phyloP scores from a whole-genome alignment of 2,797 vertebrate species.

The Emydoidea blandingii region DNA sequence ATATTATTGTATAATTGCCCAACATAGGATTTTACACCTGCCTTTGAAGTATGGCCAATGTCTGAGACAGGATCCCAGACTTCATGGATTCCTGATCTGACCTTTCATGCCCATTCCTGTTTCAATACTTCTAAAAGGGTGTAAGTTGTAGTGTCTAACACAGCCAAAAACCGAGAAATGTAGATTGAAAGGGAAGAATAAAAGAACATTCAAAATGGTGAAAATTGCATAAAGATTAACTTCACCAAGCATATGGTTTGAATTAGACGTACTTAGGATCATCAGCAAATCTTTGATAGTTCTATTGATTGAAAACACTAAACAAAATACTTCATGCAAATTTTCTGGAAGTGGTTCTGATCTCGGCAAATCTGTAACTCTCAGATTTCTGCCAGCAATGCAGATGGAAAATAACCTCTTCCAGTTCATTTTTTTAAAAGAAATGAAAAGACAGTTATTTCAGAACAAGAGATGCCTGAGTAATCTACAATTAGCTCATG shows the following conservation, averaged over 20 bases:
- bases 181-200: neutral
- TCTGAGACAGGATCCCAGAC: neutral
- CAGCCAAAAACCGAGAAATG: neutral
- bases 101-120: neutral
- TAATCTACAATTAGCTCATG: slow-evolving; percentile 6
- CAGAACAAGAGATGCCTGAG: slow-evolving; percentile 19
- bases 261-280: slow-evolving; percentile 22
- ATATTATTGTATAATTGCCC: neutral
- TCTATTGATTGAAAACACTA: slow-evolving; percentile 47
- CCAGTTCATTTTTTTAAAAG: neutral
- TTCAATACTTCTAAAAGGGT: neutral
- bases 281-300: slow-evolving; percentile 35
- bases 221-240: neutral
- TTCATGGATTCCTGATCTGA: neutral
- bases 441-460: slow-evolving; percentile 40
- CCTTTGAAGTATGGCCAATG: neutral
- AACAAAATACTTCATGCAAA: slow-evolving; percentile 42
- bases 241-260: neutral
- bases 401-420: slow-evolving; percentile 32
- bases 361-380: slow-evolving; percentile 20
- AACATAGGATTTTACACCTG: neutral
- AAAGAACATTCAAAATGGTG: neutral
- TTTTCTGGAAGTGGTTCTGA: neutral
- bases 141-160: neutral
- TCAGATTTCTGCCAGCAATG: slow-evolving; percentile 21